Evolutionary conservation across 2,888 invertebrate species (phyloP).

Genomic region (Drosophila sordidula): DNA sequence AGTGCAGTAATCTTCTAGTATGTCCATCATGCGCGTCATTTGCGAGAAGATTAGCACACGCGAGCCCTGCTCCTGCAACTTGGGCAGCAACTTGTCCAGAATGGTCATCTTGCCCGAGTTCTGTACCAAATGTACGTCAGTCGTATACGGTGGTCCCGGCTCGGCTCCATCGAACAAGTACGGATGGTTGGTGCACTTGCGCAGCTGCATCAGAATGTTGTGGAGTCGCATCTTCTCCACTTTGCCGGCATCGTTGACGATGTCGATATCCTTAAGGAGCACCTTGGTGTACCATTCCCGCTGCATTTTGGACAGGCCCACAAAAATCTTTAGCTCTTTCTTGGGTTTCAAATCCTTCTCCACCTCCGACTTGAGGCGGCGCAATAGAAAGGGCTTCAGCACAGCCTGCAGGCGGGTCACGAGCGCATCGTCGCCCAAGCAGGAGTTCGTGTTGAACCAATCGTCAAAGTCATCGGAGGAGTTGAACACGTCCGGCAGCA

Average conservation of each 20-base stretch:
- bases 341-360: slow-evolving; percentile 98
- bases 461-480: slow-evolving; percentile 99
- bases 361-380: slow-evolving; percentile 98
- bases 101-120: slow-evolving; percentile 99
- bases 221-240: slow-evolving; percentile 98
- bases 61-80: slow-evolving; percentile 94
- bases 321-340: slow-evolving; percentile 98
- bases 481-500: slow-evolving; percentile 98
- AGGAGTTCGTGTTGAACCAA: slow-evolving; percentile 98
- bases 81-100: slow-evolving; percentile 96
- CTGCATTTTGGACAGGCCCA: slow-evolving; percentile 99
- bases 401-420: slow-evolving; percentile 94
- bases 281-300: slow-evolving; percentile 99
- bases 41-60: slow-evolving; percentile 97
- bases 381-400: slow-evolving; percentile 96
- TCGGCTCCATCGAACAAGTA: slow-evolving; percentile 99
- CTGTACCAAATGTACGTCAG: slow-evolving; percentile 96
- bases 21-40: slow-evolving; percentile 98
- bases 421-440: slow-evolving; percentile 94
- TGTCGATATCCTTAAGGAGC: slow-evolving; percentile 99
- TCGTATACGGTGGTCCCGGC: slow-evolving; percentile 99
- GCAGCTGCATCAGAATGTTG: slow-evolving; percentile 99
- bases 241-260: slow-evolving; percentile 98
- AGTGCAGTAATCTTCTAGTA: slow-evolving; percentile 97
- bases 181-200: slow-evolving; percentile 99